A percentile compares a stretch with the other conserved stretches of the same genome.
These are phyloP conservation scores for Rhinichthys klamathensis DNA, from an alignment of 2,113 vertebrate species.

Conservation along the genomic window DNA sequence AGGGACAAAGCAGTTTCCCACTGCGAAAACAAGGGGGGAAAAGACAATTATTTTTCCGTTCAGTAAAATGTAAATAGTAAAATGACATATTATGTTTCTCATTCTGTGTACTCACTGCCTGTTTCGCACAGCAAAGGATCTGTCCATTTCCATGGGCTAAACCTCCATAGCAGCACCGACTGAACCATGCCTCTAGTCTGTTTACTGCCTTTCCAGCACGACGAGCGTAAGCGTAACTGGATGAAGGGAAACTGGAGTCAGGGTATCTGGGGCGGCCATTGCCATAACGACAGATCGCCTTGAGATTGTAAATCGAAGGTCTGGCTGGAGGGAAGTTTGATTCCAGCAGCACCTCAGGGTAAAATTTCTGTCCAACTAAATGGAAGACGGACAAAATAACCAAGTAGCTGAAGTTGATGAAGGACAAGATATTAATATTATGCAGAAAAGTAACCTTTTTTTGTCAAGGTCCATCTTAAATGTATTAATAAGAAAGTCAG, in stretches of 20 bases:
- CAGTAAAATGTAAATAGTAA: neutral
- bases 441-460: neutral
- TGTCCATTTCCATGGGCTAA: neutral
- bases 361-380: neutral
- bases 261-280: constrained; percentile 67
- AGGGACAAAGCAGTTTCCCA: constrained; percentile 66
- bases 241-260: constrained; percentile 69
- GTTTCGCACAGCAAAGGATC: constrained; percentile 71
- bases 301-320: constrained; percentile 69
- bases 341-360: neutral
- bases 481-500: neutral
- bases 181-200: constrained; percentile 69
- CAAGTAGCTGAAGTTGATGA: no score
- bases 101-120: constrained; percentile 70
- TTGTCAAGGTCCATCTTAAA: neutral
- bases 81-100: neutral
- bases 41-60: neutral
- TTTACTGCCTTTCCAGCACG: constrained; percentile 77
- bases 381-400: neutral
- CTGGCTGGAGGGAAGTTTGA: constrained; percentile 76
- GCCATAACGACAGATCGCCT: constrained; percentile 68
- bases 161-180: constrained; percentile 65
- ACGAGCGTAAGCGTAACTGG: constrained; percentile 68
- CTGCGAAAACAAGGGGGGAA: constrained; percentile 50
- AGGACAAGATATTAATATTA: neutral